These are phyloP conservation scores for Propithecus coquereli DNA, from an alignment of 2,113 vertebrate species.

Conservation along the genomic window DNA sequence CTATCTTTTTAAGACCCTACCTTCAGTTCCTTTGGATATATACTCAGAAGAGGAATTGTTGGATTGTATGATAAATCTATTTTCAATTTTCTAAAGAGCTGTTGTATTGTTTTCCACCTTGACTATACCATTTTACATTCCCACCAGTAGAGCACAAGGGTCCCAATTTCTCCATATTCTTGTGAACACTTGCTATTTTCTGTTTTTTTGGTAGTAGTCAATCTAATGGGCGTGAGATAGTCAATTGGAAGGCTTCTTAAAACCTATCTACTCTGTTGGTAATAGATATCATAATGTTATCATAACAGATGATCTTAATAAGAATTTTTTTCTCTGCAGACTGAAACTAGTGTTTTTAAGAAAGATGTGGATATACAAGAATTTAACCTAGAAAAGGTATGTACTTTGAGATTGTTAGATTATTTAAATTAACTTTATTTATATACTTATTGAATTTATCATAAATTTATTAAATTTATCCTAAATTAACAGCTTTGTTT, in stretches of 20 bases:
- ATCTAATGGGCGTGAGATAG: neutral
- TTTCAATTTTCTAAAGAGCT: neutral
- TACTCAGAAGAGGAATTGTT: too few relatives aligned
- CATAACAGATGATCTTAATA: neutral
- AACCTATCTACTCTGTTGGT: neutral
- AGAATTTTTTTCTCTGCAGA: slow-evolving; percentile 65
- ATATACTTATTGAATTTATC: neutral
- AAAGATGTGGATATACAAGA: slow-evolving; percentile 74
- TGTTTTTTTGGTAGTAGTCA: neutral
- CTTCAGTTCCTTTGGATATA: neutral
- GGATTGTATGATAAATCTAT: neutral
- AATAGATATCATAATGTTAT: neutral
- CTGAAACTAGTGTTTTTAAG: slow-evolving; percentile 55
- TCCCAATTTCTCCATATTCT: neutral
- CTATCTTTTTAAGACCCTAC: neutral
- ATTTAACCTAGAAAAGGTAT: slow-evolving; percentile 93
- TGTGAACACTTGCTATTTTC: neutral
- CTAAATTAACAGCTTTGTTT: neutral
- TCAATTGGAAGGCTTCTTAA: neutral
- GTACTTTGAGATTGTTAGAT: slow-evolving; percentile 30
- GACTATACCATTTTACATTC: neutral
- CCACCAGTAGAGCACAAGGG: neutral
- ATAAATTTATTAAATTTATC: neutral
- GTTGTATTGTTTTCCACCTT: neutral
- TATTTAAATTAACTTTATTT: neutral